phyloP scores from a whole-genome alignment of 2,888 invertebrate genomes.

The Rhopalosiphum nymphaeae region DNA sequence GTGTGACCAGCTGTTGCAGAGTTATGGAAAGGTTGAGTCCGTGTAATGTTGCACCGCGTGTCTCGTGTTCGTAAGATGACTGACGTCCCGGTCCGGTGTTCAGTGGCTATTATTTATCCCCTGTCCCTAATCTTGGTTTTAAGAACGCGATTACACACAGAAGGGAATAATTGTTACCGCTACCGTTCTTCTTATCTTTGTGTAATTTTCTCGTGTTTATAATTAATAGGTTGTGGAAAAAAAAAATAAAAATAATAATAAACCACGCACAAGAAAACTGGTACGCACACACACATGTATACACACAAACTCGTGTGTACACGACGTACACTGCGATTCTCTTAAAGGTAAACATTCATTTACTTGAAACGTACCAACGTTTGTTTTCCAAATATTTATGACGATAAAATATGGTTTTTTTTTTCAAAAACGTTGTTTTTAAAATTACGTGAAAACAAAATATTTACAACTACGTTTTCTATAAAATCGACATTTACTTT shows the following conservation, averaged over 20 bases:
- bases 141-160: neutral
- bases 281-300: neutral
- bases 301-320: neutral
- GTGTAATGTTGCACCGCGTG: neutral
- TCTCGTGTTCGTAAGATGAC: neutral
- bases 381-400: neutral
- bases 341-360: neutral
- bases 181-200: neutral
- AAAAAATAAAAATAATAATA: neutral
- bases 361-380: neutral
- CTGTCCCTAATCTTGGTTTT: constrained; percentile 13
- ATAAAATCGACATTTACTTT: neutral
- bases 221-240: neutral
- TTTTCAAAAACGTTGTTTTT: neutral
- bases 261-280: neutral
- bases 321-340: neutral
- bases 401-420: neutral
- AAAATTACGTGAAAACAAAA: too few relatives aligned
- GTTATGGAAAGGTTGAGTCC: neutral
- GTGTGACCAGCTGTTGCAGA: neutral
- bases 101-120: constrained; percentile 6
- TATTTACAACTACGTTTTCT: neutral
- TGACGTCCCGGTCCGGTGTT: neutral
- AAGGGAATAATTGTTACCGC: constrained; percentile 7
- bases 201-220: neutral